These are phyloP conservation scores for Zeus faber DNA, from an alignment of 2,113 vertebrate species.

Conservation along the genomic window DNA sequence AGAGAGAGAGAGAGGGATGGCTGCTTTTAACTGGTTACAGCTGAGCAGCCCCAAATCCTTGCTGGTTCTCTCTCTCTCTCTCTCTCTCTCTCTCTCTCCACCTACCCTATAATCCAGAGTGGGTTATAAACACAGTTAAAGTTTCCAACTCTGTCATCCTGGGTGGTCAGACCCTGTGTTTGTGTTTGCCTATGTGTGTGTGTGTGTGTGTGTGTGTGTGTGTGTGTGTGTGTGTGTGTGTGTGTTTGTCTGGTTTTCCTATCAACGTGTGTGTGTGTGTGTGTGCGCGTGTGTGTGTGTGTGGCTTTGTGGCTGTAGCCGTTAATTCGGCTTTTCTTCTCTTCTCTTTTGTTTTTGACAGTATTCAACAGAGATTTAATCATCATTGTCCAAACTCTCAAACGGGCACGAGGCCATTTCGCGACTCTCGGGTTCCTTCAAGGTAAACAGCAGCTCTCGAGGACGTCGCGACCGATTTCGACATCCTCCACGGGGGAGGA, in stretches of 20 bases:
- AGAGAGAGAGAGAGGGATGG: slow-evolving; percentile 12
- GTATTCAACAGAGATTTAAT: no score
- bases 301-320: no score
- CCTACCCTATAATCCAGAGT: slow-evolving; percentile 73
- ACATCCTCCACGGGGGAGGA: no score
- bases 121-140: slow-evolving; percentile 75
- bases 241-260: slow-evolving; percentile 29
- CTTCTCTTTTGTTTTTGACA: no score
- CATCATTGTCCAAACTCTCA: no score
- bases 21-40: slow-evolving; percentile 80
- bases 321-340: no score
- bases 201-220: slow-evolving; percentile 13
- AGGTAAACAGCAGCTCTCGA: no score
- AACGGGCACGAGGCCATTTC: no score
- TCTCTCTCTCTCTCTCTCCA: slow-evolving; percentile 12
- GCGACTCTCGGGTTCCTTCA: no score
- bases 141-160: slow-evolving; percentile 69
- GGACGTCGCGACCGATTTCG: no score
- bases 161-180: slow-evolving; percentile 64
- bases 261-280: slow-evolving; percentile 35
- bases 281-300: slow-evolving; percentile 18
- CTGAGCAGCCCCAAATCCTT: slow-evolving; percentile 58
- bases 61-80: slow-evolving; percentile 14
- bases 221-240: slow-evolving; percentile 36
- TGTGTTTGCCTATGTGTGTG: not conserved